phyloP scores from a whole-genome alignment of 2,113 vertebrate species.

The Aspidoscelis tigris region DNA sequence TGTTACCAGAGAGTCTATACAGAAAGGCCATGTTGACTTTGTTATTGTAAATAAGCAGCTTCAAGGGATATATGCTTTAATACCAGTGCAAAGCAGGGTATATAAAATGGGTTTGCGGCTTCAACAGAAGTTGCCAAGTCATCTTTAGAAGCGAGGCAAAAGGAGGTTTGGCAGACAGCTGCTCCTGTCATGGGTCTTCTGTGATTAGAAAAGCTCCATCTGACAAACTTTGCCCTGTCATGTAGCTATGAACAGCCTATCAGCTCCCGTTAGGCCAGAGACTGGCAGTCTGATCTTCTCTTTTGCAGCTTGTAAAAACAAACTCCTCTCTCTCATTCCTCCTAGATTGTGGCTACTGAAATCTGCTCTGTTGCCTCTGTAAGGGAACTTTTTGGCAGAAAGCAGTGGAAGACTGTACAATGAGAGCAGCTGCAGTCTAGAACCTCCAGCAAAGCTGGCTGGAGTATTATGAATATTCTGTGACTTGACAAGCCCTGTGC shows the following conservation, averaged over 20 bases:
- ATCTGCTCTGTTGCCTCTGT: background rate
- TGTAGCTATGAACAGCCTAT: background rate
- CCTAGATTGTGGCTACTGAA: background rate
- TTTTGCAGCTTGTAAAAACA: background rate
- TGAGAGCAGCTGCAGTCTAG: background rate
- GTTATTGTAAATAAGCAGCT: background rate
- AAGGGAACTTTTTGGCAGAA: background rate
- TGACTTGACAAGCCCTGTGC: background rate
- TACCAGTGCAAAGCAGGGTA: background rate
- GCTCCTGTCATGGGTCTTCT: background rate
- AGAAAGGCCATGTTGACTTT: background rate
- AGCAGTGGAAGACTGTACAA: background rate
- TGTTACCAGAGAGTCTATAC: background rate
- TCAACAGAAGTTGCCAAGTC: background rate
- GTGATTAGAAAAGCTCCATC: slow-evolving; percentile 1
- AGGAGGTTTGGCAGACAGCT: slow-evolving; percentile 13
- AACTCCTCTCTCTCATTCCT: background rate
- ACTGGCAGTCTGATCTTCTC: background rate
- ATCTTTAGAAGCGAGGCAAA: background rate
- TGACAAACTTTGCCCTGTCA: slow-evolving; percentile 8
- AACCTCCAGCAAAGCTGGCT: background rate
- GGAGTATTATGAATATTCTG: background rate
- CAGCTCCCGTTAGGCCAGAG: background rate
- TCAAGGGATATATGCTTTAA: background rate
- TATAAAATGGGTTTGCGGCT: background rate